phyloP scores from a whole-genome alignment of 2,888 invertebrate genomes.

The Willowsia nigromaculata region DNA sequence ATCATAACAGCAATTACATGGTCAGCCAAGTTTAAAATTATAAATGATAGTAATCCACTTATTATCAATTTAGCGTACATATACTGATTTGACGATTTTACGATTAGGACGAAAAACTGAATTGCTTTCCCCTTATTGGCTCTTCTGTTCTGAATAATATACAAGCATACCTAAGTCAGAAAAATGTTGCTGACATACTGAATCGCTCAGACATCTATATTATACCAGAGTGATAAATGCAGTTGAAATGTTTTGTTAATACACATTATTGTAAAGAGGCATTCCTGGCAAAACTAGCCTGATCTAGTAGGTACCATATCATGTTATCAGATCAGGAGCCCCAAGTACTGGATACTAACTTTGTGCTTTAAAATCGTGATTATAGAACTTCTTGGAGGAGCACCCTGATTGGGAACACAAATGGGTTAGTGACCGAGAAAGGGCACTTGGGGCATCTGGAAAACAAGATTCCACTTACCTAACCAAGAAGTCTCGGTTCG shows the following conservation, averaged over 20 bases:
- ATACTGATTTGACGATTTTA: slow-evolving; percentile 58
- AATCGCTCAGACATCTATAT: slow-evolving; percentile 42
- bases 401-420: slow-evolving; percentile 94
- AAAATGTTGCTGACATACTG: slow-evolving; percentile 60
- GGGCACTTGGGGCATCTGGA: slow-evolving; percentile 83
- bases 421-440: slow-evolving; percentile 91
- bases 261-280: slow-evolving; percentile 49
- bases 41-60: slow-evolving; percentile 16
- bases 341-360: neutral
- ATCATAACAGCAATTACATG: slow-evolving; percentile 89
- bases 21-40: slow-evolving; percentile 82
- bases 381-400: slow-evolving; percentile 89
- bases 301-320: slow-evolving; percentile 57
- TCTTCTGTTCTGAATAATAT: slow-evolving; percentile 65
- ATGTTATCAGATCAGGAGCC: slow-evolving; percentile 33
- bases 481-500: slow-evolving; percentile 61
- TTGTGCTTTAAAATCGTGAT: neutral
- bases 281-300: slow-evolving; percentile 55
- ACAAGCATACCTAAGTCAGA: slow-evolving; percentile 70
- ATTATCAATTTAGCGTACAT: slow-evolving; percentile 40
- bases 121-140: slow-evolving; percentile 61
- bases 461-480: slow-evolving; percentile 79
- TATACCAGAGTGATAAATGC: slow-evolving; percentile 49
- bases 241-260: slow-evolving; percentile 51
- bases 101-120: slow-evolving; percentile 65